phyloP scores from a whole-genome alignment of 2,888 invertebrate species.

The Scaptomyza cyrtandrae region DNA sequence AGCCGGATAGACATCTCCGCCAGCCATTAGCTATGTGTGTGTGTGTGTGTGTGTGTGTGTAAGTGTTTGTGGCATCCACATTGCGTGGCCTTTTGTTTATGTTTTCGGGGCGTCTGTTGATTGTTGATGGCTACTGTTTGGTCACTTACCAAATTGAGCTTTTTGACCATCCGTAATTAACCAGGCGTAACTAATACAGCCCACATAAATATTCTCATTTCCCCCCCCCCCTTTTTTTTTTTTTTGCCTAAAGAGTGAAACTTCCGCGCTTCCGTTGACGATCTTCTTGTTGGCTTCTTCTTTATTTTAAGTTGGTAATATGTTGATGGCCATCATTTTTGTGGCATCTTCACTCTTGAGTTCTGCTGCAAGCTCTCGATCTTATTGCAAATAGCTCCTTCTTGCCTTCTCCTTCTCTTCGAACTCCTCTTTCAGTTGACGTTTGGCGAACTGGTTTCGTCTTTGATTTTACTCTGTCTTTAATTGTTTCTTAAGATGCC shows the following conservation, averaged over 20 bases:
- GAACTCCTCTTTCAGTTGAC: conserved; percentile 2
- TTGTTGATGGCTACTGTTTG: conserved; percentile 65
- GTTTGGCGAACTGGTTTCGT: conserved; percentile 67
- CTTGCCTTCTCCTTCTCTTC: conserved; percentile 2
- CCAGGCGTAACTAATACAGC: conserved; percentile 63
- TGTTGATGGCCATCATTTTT: conserved; percentile 49
- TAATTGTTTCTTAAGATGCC: conserved; percentile 52
- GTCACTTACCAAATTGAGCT: conserved; percentile 72
- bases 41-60: conserved; percentile 1
- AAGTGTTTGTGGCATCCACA: conserved; percentile 9
- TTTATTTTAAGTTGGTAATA: background rate
- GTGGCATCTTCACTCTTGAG: conserved; percentile 70
- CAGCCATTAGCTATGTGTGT: conserved; percentile 50
- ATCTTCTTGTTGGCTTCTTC: conserved; percentile 29
- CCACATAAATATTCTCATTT: conserved; percentile 3
- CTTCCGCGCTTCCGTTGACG: conserved; percentile 60
- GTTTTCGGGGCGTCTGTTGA: conserved; percentile 42
- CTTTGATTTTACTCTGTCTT: conserved; percentile 51
- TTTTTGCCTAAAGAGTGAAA: conserved; percentile 30
- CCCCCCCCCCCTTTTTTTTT: no score
- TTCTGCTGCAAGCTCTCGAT: conserved; percentile 36
- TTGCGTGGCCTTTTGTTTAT: conserved; percentile 74
- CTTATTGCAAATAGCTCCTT: background rate
- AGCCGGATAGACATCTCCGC: conserved; percentile 34
- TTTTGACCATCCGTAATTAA: conserved; percentile 46